These are phyloP conservation scores for Microplitis demolitor DNA, from an alignment of 1,140 invertebrate species.

Conservation along the genomic window DNA sequence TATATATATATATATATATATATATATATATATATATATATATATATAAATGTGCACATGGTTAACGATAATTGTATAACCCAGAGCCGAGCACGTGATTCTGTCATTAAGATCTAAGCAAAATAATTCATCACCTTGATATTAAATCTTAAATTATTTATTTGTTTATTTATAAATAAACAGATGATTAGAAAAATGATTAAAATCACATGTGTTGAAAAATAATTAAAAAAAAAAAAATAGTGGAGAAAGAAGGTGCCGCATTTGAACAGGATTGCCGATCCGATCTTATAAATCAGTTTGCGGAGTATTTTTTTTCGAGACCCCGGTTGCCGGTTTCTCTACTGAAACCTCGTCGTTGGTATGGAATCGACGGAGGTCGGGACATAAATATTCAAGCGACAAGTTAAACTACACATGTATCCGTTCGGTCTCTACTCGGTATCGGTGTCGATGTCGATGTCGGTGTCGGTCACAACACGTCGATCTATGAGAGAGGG, in stretches of 20 bases:
- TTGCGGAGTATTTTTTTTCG: constrained; percentile 35
- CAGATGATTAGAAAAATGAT: neutral
- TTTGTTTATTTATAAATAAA: neutral
- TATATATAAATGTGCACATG: neutral
- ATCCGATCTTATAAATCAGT: constrained; percentile 50
- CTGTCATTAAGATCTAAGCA: constrained; percentile 21
- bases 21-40: no score
- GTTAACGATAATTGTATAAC: constrained; percentile 9
- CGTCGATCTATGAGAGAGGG: neutral
- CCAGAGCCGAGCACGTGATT: constrained; percentile 14
- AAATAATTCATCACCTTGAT: constrained; percentile 7
- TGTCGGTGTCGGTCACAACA: neutral
- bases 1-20: no score
- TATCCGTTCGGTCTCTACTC: constrained; percentile 23
- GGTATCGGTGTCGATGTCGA: constrained; percentile 8
- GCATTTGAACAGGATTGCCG: constrained; percentile 40
- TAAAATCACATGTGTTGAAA: constrained; percentile 1
- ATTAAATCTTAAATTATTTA: neutral
- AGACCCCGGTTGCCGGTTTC: constrained; percentile 19
- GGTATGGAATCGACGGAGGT: constrained; percentile 33
- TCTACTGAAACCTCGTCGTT: neutral
- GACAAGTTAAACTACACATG: constrained; percentile 47
- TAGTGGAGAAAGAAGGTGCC: constrained; percentile 3
- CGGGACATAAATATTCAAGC: constrained; percentile 51
- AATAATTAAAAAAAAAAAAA: constrained; percentile 14